These are phyloP conservation scores for Zenarchopterus dispar DNA, from an alignment of 2,797 vertebrate species.

Conservation along the genomic window DNA sequence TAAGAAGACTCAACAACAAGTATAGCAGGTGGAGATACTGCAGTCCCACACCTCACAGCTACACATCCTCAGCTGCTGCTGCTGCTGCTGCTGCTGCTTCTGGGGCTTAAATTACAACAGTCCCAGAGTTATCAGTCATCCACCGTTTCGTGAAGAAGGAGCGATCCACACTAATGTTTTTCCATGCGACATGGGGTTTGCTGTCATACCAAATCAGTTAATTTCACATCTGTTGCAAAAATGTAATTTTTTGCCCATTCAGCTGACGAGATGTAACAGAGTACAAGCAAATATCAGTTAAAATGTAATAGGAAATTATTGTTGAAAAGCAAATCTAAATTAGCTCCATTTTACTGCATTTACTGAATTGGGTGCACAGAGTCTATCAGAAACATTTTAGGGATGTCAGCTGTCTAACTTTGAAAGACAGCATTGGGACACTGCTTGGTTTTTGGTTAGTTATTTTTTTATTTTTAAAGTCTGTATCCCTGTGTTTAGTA, in stretches of 20 bases:
- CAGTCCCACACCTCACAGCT: conserved; percentile 10
- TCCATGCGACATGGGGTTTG: conserved; percentile 11
- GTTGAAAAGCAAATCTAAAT: conserved; percentile 20
- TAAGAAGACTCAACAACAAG: not conserved
- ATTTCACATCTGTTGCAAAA: conserved; percentile 34
- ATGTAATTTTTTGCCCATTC: conserved; percentile 14
- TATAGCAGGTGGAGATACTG: conserved; percentile 9
- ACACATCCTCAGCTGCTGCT: conserved; percentile 12
- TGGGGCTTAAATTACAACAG: conserved; percentile 10
- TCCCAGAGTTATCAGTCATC: conserved; percentile 16
- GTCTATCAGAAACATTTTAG: not conserved
- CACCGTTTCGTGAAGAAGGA: conserved; percentile 7
- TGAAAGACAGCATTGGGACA: not conserved
- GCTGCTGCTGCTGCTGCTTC: conserved; percentile 14
- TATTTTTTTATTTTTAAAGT: no score
- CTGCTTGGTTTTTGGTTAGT: no score
- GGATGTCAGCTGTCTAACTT: not conserved
- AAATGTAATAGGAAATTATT: conserved; percentile 15
- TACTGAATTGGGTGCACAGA: conserved; percentile 4
- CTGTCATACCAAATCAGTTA: conserved; percentile 17
- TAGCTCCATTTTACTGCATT: not conserved
- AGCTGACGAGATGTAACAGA: conserved; percentile 15
- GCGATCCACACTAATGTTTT: not conserved
- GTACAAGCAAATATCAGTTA: conserved; percentile 8
- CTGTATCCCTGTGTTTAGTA: no score